Evolutionary conservation across 2,113 vertebrate species (phyloP).

Genomic region (Chlorodrepanis virens): DNA sequence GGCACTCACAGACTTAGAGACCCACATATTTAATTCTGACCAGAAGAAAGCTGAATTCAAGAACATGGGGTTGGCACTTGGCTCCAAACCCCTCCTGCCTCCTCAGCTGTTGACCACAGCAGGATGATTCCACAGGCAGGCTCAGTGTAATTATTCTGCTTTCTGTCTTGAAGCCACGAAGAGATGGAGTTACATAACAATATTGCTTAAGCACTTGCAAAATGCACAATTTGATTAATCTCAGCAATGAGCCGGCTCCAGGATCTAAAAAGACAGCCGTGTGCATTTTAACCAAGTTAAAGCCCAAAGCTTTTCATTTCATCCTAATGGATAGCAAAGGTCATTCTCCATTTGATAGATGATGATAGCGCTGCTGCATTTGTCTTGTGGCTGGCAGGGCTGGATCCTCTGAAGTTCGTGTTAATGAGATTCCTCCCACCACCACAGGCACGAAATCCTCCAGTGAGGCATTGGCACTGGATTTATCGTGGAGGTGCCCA

Average conservation of each 20-base stretch:
- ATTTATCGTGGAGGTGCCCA: background rate
- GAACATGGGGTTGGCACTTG: background rate
- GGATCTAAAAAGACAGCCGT: conserved; percentile 16
- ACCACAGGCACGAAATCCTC: background rate
- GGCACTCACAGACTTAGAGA: background rate
- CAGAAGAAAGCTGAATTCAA: background rate
- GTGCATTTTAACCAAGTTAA: conserved; percentile 53
- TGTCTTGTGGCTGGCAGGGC: conserved; percentile 59
- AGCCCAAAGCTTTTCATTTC: conserved; percentile 54
- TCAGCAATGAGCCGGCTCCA: background rate
- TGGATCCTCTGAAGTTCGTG: conserved; percentile 34
- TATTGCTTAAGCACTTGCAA: conserved; percentile 11
- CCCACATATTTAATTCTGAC: background rate
- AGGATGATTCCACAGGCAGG: background rate
- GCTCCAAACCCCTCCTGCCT: background rate
- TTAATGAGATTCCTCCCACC: conserved; percentile 64
- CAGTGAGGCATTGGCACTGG: conserved; percentile 8
- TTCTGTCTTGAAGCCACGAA: background rate
- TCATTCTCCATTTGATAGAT: conserved; percentile 60
- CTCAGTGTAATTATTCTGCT: background rate
- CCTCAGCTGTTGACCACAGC: conserved; percentile 1
- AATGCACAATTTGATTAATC: conserved; percentile 56
- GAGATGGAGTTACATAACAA: conserved; percentile 31
- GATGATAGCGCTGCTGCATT: conserved; percentile 27
- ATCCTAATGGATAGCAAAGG: conserved; percentile 65